Evolutionary conservation across 2,797 vertebrate species (phyloP).

Genomic region (Poecilia gillii): DNA sequence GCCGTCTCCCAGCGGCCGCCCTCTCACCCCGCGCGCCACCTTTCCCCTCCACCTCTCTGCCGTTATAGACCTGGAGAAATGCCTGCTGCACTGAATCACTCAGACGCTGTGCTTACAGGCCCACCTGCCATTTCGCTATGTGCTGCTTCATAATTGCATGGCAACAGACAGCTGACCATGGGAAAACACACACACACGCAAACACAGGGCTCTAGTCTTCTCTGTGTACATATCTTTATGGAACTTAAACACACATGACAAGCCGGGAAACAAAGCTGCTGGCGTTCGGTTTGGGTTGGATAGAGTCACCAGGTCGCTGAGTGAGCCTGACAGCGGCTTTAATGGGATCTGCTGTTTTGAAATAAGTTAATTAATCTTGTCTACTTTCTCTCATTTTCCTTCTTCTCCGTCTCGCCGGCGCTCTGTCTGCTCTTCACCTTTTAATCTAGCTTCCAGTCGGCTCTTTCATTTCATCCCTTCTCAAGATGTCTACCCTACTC

Average conservation of each 20-base stretch:
- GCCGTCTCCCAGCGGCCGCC: conserved; percentile 35
- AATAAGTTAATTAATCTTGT: conserved; percentile 66
- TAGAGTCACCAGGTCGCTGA: conserved; percentile 9
- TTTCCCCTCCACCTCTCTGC: conserved; percentile 16
- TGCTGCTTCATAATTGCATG: conserved; percentile 41
- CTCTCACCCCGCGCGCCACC: conserved; percentile 31
- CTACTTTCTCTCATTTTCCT: conserved; percentile 43
- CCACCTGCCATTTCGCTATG: conserved; percentile 54
- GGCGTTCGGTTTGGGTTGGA: conserved; percentile 23
- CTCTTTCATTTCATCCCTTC: conserved; percentile 32
- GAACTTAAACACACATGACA: conserved; percentile 2
- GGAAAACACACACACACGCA: not conserved
- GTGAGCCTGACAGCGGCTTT: conserved; percentile 44
- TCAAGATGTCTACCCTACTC: conserved; percentile 24
- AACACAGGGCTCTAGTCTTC: not conserved
- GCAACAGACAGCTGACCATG: conserved; percentile 44
- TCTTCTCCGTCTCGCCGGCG: conserved; percentile 17
- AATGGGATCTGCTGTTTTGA: conserved; percentile 60
- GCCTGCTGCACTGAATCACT: conserved; percentile 53
- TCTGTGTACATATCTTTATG: conserved; percentile 1
- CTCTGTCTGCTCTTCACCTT: conserved; percentile 33
- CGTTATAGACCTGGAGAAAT: conserved; percentile 38
- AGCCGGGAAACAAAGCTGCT: not conserved
- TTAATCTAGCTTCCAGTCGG: conserved; percentile 39
- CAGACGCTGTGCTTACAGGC: conserved; percentile 54